These are phyloP conservation scores for Neofelis nebulosa DNA, from an alignment of 2,113 vertebrate genomes.

Conservation along the genomic window DNA sequence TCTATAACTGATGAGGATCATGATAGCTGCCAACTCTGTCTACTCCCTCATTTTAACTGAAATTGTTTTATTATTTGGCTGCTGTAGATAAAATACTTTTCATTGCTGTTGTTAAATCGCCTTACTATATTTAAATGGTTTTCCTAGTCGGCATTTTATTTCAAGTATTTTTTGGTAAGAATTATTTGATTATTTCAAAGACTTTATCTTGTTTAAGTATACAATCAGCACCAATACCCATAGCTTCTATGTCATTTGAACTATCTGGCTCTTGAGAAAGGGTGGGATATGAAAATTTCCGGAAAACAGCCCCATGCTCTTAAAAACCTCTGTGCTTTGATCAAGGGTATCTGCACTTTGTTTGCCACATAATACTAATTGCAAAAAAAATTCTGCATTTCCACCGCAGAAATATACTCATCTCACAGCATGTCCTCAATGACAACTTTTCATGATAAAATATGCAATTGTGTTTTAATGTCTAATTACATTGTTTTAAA, in stretches of 20 bases:
- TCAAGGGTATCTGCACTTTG: neutral
- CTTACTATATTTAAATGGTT: neutral
- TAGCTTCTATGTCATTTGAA: neutral
- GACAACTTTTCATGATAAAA: neutral
- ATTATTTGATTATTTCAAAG: neutral
- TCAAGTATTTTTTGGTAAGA: neutral
- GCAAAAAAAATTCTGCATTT: neutral
- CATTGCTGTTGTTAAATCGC: neutral
- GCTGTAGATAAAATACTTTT: neutral
- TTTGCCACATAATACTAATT: neutral
- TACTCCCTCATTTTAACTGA: neutral
- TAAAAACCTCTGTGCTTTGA: neutral
- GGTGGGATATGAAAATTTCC: neutral
- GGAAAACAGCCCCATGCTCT: neutral
- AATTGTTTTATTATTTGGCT: neutral
- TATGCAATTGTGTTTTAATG: neutral
- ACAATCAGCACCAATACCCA: neutral
- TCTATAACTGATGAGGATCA: neutral
- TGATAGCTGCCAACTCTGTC: neutral
- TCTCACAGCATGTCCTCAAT: neutral
- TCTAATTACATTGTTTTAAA: neutral
- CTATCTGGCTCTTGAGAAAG: neutral
- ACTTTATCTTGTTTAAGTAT: neutral
- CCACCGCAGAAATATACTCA: neutral
- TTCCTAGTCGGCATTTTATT: neutral